Conservation (phyloP, 2,113 vertebrate species). For the Cheilinus undulatus region DNA sequence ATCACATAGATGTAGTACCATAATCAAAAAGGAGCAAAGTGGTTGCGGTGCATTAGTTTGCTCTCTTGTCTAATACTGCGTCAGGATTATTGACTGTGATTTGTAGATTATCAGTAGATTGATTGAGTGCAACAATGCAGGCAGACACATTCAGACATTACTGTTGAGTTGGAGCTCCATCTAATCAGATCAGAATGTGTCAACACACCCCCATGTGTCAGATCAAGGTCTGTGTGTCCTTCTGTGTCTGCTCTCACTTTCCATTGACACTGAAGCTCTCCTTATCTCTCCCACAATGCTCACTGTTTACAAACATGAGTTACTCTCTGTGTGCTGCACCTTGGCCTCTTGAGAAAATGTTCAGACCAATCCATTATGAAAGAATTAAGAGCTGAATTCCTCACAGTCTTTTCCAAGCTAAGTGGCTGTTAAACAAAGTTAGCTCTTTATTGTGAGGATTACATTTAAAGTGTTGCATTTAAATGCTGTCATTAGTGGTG, state of each 20-base stretch:
- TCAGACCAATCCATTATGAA: constrained; percentile 53
- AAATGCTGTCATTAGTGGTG: constrained; percentile 17
- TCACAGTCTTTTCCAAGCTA: constrained; percentile 46
- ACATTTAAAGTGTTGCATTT: constrained; percentile 47
- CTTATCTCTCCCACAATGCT: constrained; percentile 51
- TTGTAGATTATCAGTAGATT: background rate
- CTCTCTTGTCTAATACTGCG: background rate
- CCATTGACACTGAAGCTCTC: constrained; percentile 66
- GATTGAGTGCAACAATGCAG: background rate
- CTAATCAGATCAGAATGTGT: background rate
- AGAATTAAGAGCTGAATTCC: constrained; percentile 63
- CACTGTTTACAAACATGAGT: constrained; percentile 48
- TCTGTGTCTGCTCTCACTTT: constrained; percentile 20
- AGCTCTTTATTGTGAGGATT: constrained; percentile 51
- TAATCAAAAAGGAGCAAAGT: background rate
- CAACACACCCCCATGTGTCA: background rate
- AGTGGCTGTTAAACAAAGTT: constrained; percentile 17
- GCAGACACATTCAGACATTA: background rate
- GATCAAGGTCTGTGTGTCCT: constrained; percentile 33
- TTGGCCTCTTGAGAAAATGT: constrained; percentile 55
- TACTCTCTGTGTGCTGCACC: constrained; percentile 25
- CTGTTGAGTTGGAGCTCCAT: no score
- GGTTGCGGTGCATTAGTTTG: background rate
- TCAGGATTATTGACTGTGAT: background rate
- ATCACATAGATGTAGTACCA: constrained; percentile 63